These are phyloP conservation scores for Eristalis pertinax DNA, from an alignment of 2,888 invertebrate species.

Conservation along the genomic window DNA sequence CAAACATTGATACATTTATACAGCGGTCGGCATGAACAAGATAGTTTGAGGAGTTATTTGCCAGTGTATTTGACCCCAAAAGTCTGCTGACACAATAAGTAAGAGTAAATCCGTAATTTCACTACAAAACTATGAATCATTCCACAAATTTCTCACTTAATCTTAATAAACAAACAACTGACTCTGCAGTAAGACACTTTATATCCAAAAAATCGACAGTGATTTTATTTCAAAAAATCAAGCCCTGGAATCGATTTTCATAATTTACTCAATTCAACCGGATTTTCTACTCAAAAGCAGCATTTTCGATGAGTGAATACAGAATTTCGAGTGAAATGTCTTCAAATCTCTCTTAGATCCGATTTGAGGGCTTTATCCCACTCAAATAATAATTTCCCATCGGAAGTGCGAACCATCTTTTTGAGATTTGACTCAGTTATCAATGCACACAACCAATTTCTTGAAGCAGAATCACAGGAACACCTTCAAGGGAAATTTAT, in stretches of 20 bases:
- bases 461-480: not conserved
- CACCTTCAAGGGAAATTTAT: not conserved
- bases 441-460: not conserved
- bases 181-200: not conserved
- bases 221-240: not conserved
- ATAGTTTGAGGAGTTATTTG: no score
- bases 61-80: no score
- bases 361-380: not conserved
- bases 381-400: not conserved
- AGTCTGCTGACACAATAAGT: not conserved
- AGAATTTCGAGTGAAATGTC: not conserved
- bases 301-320: not conserved
- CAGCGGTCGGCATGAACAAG: no score
- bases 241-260: not conserved
- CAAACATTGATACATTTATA: no score
- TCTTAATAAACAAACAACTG: no score
- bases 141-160: no score
- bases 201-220: not conserved
- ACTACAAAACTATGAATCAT: no score
- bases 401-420: not conserved
- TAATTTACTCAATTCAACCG: not conserved
- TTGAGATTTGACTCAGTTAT: not conserved
- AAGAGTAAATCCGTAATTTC: no score
- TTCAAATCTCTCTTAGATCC: not conserved
- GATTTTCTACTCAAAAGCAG: not conserved